These are phyloP conservation scores for Erpornis zantholeuca DNA, from an alignment of 2,113 vertebrate species.

Conservation along the genomic window DNA sequence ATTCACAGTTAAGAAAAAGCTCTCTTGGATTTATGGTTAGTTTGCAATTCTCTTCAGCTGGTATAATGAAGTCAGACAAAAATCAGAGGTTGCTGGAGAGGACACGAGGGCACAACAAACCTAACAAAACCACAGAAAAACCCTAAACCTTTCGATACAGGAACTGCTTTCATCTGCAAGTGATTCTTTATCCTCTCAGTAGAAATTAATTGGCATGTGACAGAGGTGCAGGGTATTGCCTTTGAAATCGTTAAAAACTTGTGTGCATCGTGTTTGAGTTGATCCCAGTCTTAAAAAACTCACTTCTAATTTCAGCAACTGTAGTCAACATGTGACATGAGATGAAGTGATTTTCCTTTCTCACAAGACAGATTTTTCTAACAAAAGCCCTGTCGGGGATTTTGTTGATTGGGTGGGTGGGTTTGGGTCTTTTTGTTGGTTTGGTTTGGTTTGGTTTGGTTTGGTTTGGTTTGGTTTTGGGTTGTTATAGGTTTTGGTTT, in stretches of 20 bases:
- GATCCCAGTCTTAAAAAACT: not conserved
- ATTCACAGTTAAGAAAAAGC: not conserved
- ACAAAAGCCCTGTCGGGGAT: fast-evolving
- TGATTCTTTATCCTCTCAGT: not conserved
- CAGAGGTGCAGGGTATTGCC: not conserved
- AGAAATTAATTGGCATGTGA: not conserved
- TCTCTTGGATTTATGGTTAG: not conserved
- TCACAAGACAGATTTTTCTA: not conserved
- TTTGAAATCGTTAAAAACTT: not conserved
- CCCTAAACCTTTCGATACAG: not conserved
- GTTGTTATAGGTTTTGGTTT: too few species aligned
- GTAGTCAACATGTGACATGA: fast-evolving
- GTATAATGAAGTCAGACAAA: not conserved
- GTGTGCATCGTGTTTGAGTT: not conserved
- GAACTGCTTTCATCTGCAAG: not conserved
- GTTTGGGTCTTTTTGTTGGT: not conserved
- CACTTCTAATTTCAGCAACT: not conserved
- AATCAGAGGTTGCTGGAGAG: not conserved
- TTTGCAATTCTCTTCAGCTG: not conserved
- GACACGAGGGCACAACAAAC: not conserved
- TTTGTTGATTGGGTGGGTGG: fast-evolving
- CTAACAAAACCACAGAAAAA: not conserved
- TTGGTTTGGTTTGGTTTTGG: not conserved
- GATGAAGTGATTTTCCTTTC: not conserved
- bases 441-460: not conserved